These are phyloP conservation scores for Triplophysa rosa DNA, from an alignment of 2,113 vertebrate species.

Conservation along the genomic window DNA sequence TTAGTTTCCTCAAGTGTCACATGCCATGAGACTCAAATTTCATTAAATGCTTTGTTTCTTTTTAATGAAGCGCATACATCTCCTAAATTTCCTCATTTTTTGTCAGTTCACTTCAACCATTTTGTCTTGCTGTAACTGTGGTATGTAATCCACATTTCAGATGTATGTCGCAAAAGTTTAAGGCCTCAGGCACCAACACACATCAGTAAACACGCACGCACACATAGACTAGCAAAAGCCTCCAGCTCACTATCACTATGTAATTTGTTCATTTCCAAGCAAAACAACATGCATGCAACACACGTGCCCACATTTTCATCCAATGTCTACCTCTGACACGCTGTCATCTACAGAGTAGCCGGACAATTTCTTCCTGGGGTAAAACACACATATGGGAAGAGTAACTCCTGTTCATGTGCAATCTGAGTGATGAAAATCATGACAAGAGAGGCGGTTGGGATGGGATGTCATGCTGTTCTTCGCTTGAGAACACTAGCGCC, in stretches of 20 bases:
- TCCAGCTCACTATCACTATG: not conserved
- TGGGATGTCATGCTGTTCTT: slow-evolving; percentile 5
- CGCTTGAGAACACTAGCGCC: not conserved
- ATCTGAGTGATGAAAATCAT: not conserved
- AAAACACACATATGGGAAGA: slow-evolving; percentile 1
- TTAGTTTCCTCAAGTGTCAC: not conserved
- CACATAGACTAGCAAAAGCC: not conserved
- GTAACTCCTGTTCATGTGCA: slow-evolving; percentile 19
- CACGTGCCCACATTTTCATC: not conserved
- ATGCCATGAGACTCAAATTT: slow-evolving; percentile 16
- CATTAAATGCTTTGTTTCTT: not conserved
- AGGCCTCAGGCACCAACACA: slow-evolving; percentile 7
- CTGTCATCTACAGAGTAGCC: slow-evolving; percentile 4
- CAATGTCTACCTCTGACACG: not conserved
- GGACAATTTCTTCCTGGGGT: not conserved
- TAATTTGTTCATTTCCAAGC: slow-evolving; percentile 20
- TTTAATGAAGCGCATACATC: slow-evolving; percentile 22
- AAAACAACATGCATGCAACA: slow-evolving; percentile 17
- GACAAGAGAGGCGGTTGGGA: not conserved
- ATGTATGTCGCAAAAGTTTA: not conserved
- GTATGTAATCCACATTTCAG: slow-evolving; percentile 15
- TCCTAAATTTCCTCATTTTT: not conserved
- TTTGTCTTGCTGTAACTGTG: slow-evolving; percentile 12
- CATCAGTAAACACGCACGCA: not conserved
- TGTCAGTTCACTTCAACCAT: not conserved